Evolutionary conservation across 2,888 invertebrate species (phyloP).

Genomic region (Chrysodeixis includens): DNA sequence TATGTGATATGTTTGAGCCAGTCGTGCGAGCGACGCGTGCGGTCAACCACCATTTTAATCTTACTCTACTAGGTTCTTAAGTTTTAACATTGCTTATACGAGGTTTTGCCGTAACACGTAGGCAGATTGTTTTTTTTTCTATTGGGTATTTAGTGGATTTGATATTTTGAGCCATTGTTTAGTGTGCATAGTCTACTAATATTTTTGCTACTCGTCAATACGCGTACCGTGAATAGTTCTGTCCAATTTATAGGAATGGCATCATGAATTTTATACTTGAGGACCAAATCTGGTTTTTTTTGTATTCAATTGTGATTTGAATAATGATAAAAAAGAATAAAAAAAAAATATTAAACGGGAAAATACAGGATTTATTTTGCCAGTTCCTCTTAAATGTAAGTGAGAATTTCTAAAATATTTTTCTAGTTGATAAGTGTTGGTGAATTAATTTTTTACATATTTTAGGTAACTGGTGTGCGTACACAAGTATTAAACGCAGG

Average conservation of each 20-base stretch:
- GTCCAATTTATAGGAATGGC: slow-evolving; percentile 87
- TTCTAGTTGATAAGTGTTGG: slow-evolving; percentile 87
- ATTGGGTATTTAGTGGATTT: slow-evolving; percentile 86
- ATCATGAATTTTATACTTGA: slow-evolving; percentile 83
- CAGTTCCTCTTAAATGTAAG: slow-evolving; percentile 89
- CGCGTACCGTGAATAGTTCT: slow-evolving; percentile 76
- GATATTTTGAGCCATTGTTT: slow-evolving; percentile 85
- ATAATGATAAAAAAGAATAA: slow-evolving; percentile 53
- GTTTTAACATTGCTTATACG: slow-evolving; percentile 82
- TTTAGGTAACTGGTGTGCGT: slow-evolving; percentile 75
- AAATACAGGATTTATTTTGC: slow-evolving; percentile 88
- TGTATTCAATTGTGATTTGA: slow-evolving; percentile 75
- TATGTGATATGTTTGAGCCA: slow-evolving; percentile 79
- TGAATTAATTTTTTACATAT: slow-evolving; percentile 83
- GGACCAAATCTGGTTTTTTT: slow-evolving; percentile 84
- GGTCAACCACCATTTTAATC: slow-evolving; percentile 78
- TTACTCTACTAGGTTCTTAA: slow-evolving; percentile 81
- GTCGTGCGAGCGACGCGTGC: slow-evolving; percentile 56
- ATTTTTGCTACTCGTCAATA: slow-evolving; percentile 86
- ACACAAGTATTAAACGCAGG: slow-evolving; percentile 77
- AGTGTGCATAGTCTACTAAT: slow-evolving; percentile 86
- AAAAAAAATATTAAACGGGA: slow-evolving; percentile 58
- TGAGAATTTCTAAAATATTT: slow-evolving; percentile 89
- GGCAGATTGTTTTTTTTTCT: slow-evolving; percentile 75
- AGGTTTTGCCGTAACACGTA: slow-evolving; percentile 76